Conservation (phyloP, 2,797 vertebrate genomes). For the Acipenser oxyrinchus region DNA sequence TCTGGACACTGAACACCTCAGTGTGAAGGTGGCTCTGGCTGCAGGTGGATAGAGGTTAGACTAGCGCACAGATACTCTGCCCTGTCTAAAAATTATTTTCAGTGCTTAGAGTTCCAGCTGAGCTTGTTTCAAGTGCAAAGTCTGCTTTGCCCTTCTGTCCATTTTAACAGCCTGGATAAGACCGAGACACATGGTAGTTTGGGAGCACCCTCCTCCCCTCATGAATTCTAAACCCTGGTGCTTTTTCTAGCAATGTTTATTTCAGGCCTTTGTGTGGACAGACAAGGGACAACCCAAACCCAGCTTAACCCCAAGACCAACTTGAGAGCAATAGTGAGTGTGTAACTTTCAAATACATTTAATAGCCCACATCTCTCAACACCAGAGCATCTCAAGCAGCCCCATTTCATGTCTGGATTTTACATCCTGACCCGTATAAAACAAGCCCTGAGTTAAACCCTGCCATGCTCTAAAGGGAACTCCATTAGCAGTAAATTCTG, state of each 20-base stretch:
- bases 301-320: no score
- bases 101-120: neutral
- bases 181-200: neutral
- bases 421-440: neutral
- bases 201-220: no score
- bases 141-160: neutral
- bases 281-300: no score
- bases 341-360: no score
- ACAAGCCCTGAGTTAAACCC: neutral
- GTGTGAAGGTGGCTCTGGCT: neutral
- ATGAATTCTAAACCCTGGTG: no score
- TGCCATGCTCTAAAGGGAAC: neutral
- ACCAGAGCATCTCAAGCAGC: neutral
- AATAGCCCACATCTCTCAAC: neutral
- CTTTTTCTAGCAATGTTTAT: no score
- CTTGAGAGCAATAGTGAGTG: no score
- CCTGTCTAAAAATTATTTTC: slow-evolving; percentile 1
- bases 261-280: no score
- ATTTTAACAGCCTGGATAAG: neutral
- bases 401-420: neutral
- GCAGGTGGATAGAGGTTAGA: neutral
- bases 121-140: neutral
- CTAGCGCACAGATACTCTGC: neutral
- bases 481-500: neutral
- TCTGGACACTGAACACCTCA: neutral